phyloP scores from a whole-genome alignment of 1,140 invertebrate species.

The Musca vetustissima region DNA sequence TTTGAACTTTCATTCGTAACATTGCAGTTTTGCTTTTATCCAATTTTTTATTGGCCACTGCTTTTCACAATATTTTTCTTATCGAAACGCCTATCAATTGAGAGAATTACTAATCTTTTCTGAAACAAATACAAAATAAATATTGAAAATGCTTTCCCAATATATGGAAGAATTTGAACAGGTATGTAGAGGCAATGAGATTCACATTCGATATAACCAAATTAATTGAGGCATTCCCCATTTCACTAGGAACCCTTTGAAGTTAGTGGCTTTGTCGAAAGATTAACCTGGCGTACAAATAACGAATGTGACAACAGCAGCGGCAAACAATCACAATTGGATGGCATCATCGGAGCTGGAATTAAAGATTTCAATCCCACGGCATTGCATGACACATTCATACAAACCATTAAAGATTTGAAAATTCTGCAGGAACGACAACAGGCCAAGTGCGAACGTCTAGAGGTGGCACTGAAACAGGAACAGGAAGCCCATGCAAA shows the following conservation, averaged over 20 bases:
- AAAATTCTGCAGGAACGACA: slow-evolving; percentile 80
- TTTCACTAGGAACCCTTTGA: slow-evolving; percentile 85
- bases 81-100: slow-evolving; percentile 2
- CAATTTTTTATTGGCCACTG: background rate
- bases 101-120: background rate
- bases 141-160: slow-evolving; percentile 75
- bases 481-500: slow-evolving; percentile 83
- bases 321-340: slow-evolving; percentile 48
- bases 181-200: slow-evolving; percentile 57
- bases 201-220: too few relatives aligned
- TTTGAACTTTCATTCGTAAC: too few relatives aligned
- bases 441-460: slow-evolving; percentile 82
- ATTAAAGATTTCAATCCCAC: slow-evolving; percentile 69
- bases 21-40: background rate
- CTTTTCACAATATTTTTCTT: background rate
- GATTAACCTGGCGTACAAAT: slow-evolving; percentile 91
- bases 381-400: slow-evolving; percentile 86
- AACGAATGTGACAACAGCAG: slow-evolving; percentile 68
- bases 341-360: background rate
- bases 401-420: slow-evolving; percentile 82
- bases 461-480: slow-evolving; percentile 81
- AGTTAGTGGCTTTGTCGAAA: slow-evolving; percentile 95
- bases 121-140: background rate
- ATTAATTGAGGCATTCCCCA: slow-evolving; percentile 26
- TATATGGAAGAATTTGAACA: slow-evolving; percentile 81